Evolutionary conservation across 2,113 vertebrate species (phyloP), one percentile per base, ranked within the genome.

Genomic region (Lamprotornis superbus): DNA sequence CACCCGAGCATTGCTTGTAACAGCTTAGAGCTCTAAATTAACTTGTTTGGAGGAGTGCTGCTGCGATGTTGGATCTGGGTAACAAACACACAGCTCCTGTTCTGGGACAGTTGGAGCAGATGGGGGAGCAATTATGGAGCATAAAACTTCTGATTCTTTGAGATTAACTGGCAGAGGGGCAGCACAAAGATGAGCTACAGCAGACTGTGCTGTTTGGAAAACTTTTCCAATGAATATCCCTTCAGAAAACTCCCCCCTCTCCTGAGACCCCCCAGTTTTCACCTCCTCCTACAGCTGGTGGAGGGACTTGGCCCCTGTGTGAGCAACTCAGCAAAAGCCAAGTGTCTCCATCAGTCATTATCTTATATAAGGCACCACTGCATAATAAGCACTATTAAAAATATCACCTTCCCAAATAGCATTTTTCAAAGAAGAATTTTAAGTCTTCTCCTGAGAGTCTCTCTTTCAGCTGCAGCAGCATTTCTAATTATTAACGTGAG

Each of bases 161-260:
- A 18, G 61, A 39, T 17, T 16, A 14, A 49, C 71, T n/a, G 91
- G 83, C 91, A 39, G 61, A 42, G 69, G 69, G 37, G 22, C 77
- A 75, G 77, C 42, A 70, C 16, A 5, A 13, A 31, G 65, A 27
- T 0, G 2, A 74, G 55, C 40, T 31, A 2, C 31, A 6, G 12
- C 47, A 55, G 28, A 3, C 8, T 5, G 24, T 1, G 6, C 5
- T 15, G 13, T 17, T 14, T 11, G 50, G 82, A 50, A 40, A 87
- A 27, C 25, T 31, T n/a, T 57, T 42, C 56, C 31, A 9, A 4
- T 1, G 6, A 68, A 20, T 1, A 7, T 1, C 16, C 16, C 46
- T 21, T 5, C 5, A 1, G 19, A 25, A 44, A 49, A 7, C 1
- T 0, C 17, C 59, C 47, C 30, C 1, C 31, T 10, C 7, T 1